A percentile compares a stretch with the other conserved stretches of the same genome.
These are phyloP conservation scores for Euzetes globulus DNA, from an alignment of 2,888 invertebrate genomes.

Conservation along the genomic window DNA sequence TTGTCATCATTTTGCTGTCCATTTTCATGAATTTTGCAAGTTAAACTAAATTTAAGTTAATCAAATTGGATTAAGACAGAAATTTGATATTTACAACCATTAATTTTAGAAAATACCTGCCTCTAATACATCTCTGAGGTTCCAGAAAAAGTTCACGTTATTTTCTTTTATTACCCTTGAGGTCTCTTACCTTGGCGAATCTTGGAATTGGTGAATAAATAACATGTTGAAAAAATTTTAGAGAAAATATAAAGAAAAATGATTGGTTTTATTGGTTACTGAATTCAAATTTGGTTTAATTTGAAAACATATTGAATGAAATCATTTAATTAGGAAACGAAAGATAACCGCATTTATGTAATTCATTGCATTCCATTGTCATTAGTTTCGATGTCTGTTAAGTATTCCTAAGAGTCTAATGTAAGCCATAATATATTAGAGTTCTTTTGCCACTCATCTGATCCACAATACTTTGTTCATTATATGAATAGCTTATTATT, in stretches of 20 bases:
- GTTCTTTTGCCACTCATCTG: not conserved
- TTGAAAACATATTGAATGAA: not conserved
- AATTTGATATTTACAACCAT: too few relatives aligned
- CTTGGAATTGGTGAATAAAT: not conserved
- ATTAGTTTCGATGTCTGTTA: not conserved
- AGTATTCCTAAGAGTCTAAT: not conserved
- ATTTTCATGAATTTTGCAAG: too few relatives aligned
- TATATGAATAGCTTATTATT: not conserved
- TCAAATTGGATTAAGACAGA: too few relatives aligned
- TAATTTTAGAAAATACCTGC: too few relatives aligned
- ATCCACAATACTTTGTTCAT: not conserved
- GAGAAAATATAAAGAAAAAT: not conserved
- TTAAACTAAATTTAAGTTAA: too few relatives aligned
- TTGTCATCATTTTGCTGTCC: too few relatives aligned
- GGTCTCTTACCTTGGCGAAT: too few relatives aligned
- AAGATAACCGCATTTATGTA: not conserved
- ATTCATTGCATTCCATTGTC: not conserved
- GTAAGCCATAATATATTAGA: not conserved
- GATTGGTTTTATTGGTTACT: not conserved
- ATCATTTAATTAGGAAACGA: not conserved
- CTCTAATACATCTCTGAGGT: too few relatives aligned
- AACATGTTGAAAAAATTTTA: not conserved
- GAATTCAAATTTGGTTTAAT: not conserved
- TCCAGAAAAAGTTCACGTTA: too few relatives aligned
- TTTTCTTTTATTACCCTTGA: too few relatives aligned